Evolutionary conservation across 2,888 invertebrate species (phyloP).

Genomic region (Phragmatobia fuliginosa): DNA sequence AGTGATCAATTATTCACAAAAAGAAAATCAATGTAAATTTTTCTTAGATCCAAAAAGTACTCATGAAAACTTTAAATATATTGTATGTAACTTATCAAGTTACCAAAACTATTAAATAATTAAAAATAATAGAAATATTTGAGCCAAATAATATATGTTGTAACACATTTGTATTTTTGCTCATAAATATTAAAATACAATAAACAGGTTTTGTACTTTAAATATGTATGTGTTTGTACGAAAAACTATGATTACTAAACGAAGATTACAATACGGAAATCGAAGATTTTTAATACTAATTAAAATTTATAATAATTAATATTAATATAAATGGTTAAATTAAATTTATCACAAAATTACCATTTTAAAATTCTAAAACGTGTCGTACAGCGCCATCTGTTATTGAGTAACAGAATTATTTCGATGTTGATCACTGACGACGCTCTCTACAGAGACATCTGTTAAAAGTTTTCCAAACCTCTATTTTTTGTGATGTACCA

Average conservation of each 20-base stretch:
- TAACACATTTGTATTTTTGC: background rate
- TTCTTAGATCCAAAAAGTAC: no score
- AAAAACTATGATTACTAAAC: background rate
- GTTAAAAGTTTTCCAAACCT: conserved; percentile 23
- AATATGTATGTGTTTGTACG: conserved; percentile 1
- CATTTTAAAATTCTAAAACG: conserved; percentile 20
- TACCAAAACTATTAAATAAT: background rate
- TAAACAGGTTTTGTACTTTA: conserved; percentile 7
- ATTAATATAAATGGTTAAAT: background rate
- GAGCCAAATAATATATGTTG: background rate
- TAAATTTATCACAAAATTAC: background rate
- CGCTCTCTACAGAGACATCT: conserved; percentile 45
- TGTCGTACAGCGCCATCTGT: conserved; percentile 45
- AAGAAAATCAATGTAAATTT: background rate
- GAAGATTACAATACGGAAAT: conserved; percentile 5
- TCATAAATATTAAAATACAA: background rate
- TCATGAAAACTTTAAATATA: no score
- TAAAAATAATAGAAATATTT: background rate
- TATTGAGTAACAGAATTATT: conserved; percentile 25
- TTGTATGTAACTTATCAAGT: background rate
- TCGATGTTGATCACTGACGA: conserved; percentile 12
- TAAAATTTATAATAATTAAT: conserved; percentile 2
- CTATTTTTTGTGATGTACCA: background rate
- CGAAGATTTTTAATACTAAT: background rate
- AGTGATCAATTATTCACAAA: background rate